Evolutionary conservation across 1,140 invertebrate species (phyloP), one percentile per base, ranked within the genome.

Genomic region (Drosophila asahinai): DNA sequence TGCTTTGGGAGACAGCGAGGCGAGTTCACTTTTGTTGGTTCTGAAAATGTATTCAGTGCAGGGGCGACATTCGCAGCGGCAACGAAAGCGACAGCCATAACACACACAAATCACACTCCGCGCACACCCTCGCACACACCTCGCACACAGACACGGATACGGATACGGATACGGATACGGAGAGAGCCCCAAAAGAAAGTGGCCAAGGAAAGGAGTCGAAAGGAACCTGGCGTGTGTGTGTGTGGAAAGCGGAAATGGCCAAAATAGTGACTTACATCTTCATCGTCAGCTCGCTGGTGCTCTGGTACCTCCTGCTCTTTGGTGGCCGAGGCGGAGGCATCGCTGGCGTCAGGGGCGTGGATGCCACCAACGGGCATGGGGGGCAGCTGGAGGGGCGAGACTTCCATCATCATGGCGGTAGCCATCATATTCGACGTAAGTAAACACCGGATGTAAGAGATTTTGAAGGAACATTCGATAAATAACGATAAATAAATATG

Each of bases 261-360:
- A 92, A 83, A 90, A 77, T 92, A 83, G 77, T 91, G 90, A 91
- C 84, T 72, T 92, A 86, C 59, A 90, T 91, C 77, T 91, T 91
- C 64, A 80, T 91, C 62, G 84, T 77, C 59, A 79, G 90, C 62
- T 91, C 90, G 30, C 57, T 90, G 68, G 80, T 91, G 58, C 80
- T 91, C 19, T 91, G 90, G 90, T 91, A 91, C 76, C 80, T 91
- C 38, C 77, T 91, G 51, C 77, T 91, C 15, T 91, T 91, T 30
- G 89, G 84, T 9, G 71, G 86, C 55, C 36, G 70, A 27, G 60
- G 74, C 33, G 40, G 74, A 12, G 75, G 66, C 38, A 38, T 71
- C n/a, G 33, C 55, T 36, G 89, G 76, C 15, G 77, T 51, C 22
- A 33, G 73, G 33, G 77, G 83, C 54, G 91, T 80, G 33, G 86